Evolutionary conservation across 1,140 invertebrate species (phyloP).

Genomic region (Pogonomyrmex californicus): DNA sequence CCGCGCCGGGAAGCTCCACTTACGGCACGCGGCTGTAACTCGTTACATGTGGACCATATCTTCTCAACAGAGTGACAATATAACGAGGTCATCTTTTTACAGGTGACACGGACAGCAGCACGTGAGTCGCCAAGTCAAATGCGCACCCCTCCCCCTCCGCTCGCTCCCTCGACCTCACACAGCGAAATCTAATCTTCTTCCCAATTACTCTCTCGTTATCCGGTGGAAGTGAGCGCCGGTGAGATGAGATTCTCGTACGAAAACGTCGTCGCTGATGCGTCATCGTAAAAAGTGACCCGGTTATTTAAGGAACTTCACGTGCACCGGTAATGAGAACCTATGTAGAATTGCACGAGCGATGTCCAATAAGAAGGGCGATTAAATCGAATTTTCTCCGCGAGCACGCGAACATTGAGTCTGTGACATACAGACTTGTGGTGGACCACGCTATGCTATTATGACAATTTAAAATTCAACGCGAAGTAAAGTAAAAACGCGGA

Average conservation of each 20-base stretch:
- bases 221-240: conserved; percentile 40
- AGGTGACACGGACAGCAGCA: conserved; percentile 12
- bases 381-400: conserved; percentile 15
- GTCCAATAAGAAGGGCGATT: conserved; percentile 5
- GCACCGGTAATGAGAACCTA: neutral
- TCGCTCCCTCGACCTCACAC: too few relatives aligned
- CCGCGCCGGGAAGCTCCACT: conserved; percentile 29
- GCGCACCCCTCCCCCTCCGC: neutral
- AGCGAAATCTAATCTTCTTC: conserved; percentile 68
- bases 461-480: neutral
- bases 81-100: conserved; percentile 71
- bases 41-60: conserved; percentile 31
- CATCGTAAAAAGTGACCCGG: conserved; percentile 21
- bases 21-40: conserved; percentile 26
- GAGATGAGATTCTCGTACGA: conserved; percentile 59
- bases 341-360: neutral
- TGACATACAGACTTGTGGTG: neutral
- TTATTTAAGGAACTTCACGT: conserved; percentile 44
- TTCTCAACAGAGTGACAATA: conserved; percentile 14
- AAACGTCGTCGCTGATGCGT: conserved; percentile 37
- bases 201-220: conserved; percentile 73
- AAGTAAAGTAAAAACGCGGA: neutral
- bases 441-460: neutral
- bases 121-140: conserved; percentile 56
- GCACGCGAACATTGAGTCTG: neutral